Evolutionary conservation across 1,140 invertebrate species (phyloP), one percentile per base, ranked within the genome.

Genomic region (Heterodera schachtii): DNA sequence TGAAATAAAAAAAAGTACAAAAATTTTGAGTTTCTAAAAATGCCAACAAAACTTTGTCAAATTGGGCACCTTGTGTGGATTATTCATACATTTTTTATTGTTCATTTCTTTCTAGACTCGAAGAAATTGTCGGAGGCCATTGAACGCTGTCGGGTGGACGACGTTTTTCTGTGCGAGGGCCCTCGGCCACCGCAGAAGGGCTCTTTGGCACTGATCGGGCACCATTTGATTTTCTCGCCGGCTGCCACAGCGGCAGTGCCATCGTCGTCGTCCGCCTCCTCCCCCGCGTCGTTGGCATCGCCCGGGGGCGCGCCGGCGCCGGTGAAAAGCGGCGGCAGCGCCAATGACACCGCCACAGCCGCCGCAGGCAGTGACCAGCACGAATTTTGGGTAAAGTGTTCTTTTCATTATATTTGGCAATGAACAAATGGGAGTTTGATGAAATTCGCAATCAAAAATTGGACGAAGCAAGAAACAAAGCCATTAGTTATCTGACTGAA

Each of bases 351-450:
- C 93, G 46, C 86, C 44, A 66, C 41, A 41, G 69, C 66, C 41
- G 81, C 66, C 64, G 60, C 44, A 44, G 79, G 57, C n/a, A 43
- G 9, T 41, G 75, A 87, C 49, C 85, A 89, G 73, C 93, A 95
- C 88, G 96, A 98, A 91, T 90, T 98, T 88, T 97, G 95, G 96
- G 96, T 98, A n/a, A n/a, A n/a, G n/a, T n/a, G n/a, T n/a, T n/a
- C n/a, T n/a, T n/a, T n/a, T n/a, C n/a, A n/a, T n/a, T n/a, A n/a
- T n/a, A n/a, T n/a, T n/a, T n/a, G n/a, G n/a, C n/a, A n/a, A n/a
- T n/a, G n/a, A n/a, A n/a, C n/a, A n/a, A n/a, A n/a, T n/a, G n/a
- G n/a, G n/a, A n/a, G n/a, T n/a, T n/a, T n/a, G n/a, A n/a, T n/a
- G n/a, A n/a, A n/a, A n/a, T n/a, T n/a, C n/a, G n/a, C n/a, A n/a